These are phyloP conservation scores for Cassiopea andromeda DNA, from an alignment of 30 jellyfish, hydroid and myxozoan genomes.

Conservation along the genomic window DNA sequence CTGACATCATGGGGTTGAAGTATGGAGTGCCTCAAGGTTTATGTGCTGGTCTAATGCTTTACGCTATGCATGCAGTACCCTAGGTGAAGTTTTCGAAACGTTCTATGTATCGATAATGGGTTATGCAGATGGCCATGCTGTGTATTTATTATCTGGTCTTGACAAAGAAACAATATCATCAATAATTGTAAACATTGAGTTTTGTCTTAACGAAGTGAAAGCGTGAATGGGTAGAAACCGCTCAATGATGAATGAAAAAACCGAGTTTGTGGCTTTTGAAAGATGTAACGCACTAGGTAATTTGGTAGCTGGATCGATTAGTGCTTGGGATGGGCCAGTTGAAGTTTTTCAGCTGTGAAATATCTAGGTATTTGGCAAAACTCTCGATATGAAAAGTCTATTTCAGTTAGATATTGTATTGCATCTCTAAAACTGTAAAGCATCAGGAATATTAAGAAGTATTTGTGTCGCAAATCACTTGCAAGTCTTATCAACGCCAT, in stretches of 20 bases:
- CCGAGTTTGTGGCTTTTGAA: conserved; percentile 41
- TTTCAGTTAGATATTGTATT: conserved; percentile 38
- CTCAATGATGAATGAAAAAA: conserved; percentile 30
- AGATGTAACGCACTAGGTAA: not conserved
- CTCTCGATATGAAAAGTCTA: conserved; percentile 27
- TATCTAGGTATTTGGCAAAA: conserved; percentile 47
- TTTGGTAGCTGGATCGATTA: conserved; percentile 35
- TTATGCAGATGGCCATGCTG: not conserved
- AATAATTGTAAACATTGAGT: conserved; percentile 25
- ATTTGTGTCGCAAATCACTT: conserved; percentile 54
- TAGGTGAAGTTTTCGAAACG: not conserved
- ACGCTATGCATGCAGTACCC: not conserved
- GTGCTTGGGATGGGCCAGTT: conserved; percentile 54
- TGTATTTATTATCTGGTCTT: conserved; percentile 14
- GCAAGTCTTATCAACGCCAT: conserved; percentile 37
- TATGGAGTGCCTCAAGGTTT: not conserved
- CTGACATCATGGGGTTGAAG: conserved; percentile 8
- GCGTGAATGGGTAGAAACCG: conserved; percentile 53
- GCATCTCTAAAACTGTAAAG: conserved; percentile 40
- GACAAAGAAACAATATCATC: conserved; percentile 39
- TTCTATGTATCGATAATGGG: not conserved
- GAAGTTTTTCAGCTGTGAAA: conserved; percentile 52
- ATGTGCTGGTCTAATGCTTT: not conserved
- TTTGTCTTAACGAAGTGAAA: conserved; percentile 49
- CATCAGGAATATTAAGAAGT: conserved; percentile 34